A percentile compares a stretch with the other conserved stretches of the same genome.
Evolutionary conservation across 2,113 vertebrate species (phyloP).

Genomic region (Anoplopoma fimbria): DNA sequence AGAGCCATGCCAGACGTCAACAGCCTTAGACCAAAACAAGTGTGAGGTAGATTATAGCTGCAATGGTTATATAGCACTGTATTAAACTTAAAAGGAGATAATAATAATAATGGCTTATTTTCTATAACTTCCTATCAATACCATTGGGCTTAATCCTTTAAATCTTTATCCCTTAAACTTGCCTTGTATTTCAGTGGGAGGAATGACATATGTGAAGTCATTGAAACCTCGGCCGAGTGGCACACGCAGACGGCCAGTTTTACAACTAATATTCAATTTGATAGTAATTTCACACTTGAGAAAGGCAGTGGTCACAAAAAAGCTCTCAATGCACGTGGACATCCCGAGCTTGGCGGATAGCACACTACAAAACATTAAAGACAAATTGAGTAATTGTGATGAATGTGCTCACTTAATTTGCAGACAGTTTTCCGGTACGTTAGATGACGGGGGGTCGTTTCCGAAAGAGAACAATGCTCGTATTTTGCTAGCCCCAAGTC

Average conservation of each 20-base stretch:
- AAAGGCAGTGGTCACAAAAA: conserved; percentile 28
- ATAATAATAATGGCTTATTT: too few relatives aligned
- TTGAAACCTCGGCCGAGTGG: conserved; percentile 19
- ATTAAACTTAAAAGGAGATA: neutral
- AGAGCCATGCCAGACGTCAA: neutral
- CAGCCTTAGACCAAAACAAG: neutral
- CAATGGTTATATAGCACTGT: neutral
- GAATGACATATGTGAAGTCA: conserved; percentile 35
- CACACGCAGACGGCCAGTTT: conserved; percentile 17
- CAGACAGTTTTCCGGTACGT: conserved; percentile 18
- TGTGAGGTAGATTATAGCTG: neutral
- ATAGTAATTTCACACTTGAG: conserved; percentile 66
- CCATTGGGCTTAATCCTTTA: neutral
- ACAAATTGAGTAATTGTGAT: conserved; percentile 46
- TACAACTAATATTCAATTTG: conserved; percentile 38
- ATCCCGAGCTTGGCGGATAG: conserved; percentile 14
- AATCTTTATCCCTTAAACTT: conserved; percentile 8
- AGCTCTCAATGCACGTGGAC: conserved; percentile 16
- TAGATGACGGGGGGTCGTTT: neutral
- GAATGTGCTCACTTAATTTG: conserved; percentile 46
- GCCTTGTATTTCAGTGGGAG: conserved; percentile 17
- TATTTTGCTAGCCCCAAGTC: neutral
- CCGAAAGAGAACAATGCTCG: conserved; percentile 1
- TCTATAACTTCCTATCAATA: neutral
- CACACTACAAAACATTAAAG: conserved; percentile 47